Evolutionary conservation across 2,888 invertebrate genomes (phyloP), one percentile per base, ranked within the genome.

Genomic region (Automeris io): DNA sequence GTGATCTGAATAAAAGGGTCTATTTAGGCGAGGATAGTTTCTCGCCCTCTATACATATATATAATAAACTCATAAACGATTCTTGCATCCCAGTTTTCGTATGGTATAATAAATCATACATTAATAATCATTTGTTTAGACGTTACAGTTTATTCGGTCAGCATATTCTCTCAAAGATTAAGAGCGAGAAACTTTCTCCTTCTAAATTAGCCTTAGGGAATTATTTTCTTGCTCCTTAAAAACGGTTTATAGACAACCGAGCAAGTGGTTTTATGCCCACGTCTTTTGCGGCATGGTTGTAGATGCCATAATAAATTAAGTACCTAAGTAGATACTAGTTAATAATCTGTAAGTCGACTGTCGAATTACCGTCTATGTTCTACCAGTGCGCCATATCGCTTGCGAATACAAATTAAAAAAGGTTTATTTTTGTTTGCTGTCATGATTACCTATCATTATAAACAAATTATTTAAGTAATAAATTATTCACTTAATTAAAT

Each of bases 401-500:
- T 43, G 37, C 37, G 8, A n/a, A 8, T 11, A n/a, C n/a, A n/a
- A 11, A 21, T n/a, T 13, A 4, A 11, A 37, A 12, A 7, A 18
- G 3, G 23, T 11, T 18, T 11, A 35, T 8, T 9, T 13, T 8
- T 26, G 13, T 26, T 16, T n/a, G 23, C 23, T 19, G 9, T 9
- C 29, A 16, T 33, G 23, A 37, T 6, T 29, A 22, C 26, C 13
- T 18, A 16, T 8, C 16, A 1, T 32, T 11, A 37, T 16, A 21
- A 11, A 19, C 33, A 26, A 19, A 38, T 21, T 33, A 32, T 29
- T 19, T 35, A 45, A 50, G 42, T 13, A 41, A 37, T 45, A 39
- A 40, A 39, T 22, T 43, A 45, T 23, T 61, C 61, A 77, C 76
- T 77, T 78, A 74, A 77, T 79, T 49, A 63, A 71, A 75, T 76